Base-by-base conservation (phyloP, 2,888 invertebrate genomes). In the Adelphocoris suturalis region DNA sequence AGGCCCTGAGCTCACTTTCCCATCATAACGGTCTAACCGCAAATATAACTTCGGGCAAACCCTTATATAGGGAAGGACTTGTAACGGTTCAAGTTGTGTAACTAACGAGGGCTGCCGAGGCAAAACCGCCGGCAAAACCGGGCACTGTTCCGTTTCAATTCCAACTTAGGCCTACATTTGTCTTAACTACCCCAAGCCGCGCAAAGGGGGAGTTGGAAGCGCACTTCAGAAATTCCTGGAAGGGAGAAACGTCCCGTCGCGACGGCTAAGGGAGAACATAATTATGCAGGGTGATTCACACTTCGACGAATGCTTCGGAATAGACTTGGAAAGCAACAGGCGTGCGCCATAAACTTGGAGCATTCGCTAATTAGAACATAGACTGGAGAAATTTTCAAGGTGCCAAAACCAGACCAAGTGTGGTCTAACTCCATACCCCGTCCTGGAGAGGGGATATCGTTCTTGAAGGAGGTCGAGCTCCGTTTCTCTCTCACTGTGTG, bases 61-160 rank as follows among this genome's bases (percentile, higher is more conserved):
- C 78, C 78, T 78, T 78, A 46, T 78, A 68, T 68, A 68, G 68
- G 68, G 68, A 68, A 47, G 78, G 78, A 46, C 78, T 78, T 78
- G 78, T 78, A 78, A 78, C 78, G 78, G 78, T 16, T 78, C 78
- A 78, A 78, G n/a, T 78, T 78, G 78, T 47, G 78, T 46, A 46
- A 78, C 78, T 78, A 78, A 78, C 78, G 78, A 78, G 76, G 46
- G 14, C 76, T 46, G 16, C 76, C 28, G 19, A 61, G 68, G 27
- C 57, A 27, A 23, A 68, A 68, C 68, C 68, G 23, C 68, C 23
- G 13, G 68, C 68, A 13, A 68, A 68, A 68, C 68, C 68, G 68
- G 68, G 68, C 68, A 19, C 27, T 68, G 68, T 68, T 68, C 68
- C 68, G 68, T 68, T 68, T 68, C 68, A 68, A 68, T 68, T 68